These are phyloP conservation scores for Microtus oregoni DNA, from an alignment of 2,113 vertebrate genomes.

Conservation along the genomic window DNA sequence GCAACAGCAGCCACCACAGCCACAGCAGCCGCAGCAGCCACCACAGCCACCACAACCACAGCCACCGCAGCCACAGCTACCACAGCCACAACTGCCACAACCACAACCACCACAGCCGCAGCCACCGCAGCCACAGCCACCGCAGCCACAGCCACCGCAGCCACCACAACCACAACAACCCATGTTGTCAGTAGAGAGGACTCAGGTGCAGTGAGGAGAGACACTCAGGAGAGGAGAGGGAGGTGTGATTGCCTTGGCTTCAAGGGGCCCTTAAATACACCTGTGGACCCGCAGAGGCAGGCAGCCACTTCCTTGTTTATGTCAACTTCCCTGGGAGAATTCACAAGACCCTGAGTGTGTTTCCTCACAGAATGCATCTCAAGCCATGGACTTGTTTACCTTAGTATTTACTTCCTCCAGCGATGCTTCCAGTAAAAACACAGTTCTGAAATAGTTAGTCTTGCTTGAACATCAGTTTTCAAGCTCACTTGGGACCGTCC, in stretches of 20 bases:
- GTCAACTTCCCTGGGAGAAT: background rate
- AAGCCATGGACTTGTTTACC: background rate
- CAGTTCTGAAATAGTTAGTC: background rate
- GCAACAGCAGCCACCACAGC: background rate
- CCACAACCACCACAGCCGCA: background rate
- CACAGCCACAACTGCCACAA: background rate
- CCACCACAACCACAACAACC: constrained; percentile 45
- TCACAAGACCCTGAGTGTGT: background rate
- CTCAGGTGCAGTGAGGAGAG: background rate
- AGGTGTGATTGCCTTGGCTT: background rate
- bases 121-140: background rate
- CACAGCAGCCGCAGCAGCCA: fast-evolving
- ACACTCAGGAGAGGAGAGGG: background rate
- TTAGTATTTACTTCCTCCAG: constrained; percentile 27
- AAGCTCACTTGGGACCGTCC: background rate
- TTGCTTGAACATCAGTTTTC: background rate
- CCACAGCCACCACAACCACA: background rate
- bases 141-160: background rate
- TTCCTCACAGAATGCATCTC: constrained; percentile 15
- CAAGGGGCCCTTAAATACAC: background rate
- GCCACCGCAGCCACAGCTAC: fast-evolving
- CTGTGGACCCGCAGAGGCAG: fast-evolving
- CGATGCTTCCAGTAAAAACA: background rate
- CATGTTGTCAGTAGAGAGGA: constrained; percentile 58
- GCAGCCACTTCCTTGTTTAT: constrained; percentile 26